Percentiles rank a stretch among this genome's conserved stretches.
These are phyloP conservation scores for Corythoichthys haematopterus DNA, from an alignment of 2,113 vertebrate species.

Conservation along the genomic window DNA sequence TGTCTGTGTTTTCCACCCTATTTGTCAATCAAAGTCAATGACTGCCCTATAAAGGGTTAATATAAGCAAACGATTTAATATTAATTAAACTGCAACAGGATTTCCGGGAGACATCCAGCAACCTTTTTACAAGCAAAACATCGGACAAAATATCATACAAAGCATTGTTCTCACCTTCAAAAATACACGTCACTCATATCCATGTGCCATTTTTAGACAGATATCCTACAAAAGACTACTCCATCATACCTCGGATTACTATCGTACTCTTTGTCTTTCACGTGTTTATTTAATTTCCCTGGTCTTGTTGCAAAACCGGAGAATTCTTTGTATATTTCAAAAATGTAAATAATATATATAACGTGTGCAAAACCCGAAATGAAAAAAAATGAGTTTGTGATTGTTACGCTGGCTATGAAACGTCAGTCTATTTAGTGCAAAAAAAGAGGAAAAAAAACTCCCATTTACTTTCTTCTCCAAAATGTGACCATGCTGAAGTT, in stretches of 20 bases:
- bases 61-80: background rate
- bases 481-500: constrained; percentile 11
- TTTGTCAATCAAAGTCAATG: too few relatives aligned
- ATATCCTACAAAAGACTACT: constrained; percentile 3
- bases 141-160: background rate
- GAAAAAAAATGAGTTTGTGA: constrained; percentile 44
- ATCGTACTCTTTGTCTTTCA: constrained; percentile 62
- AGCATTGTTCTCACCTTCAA: background rate
- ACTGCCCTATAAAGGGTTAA: too few relatives aligned
- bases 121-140: too few relatives aligned
- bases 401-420: constrained; percentile 44
- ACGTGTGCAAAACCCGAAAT: constrained; percentile 45
- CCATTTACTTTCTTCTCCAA: constrained; percentile 14
- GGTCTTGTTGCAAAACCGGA: constrained; percentile 22
- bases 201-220: background rate
- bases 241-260: constrained; percentile 54
- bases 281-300: constrained; percentile 52
- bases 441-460: constrained; percentile 1
- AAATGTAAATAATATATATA: constrained; percentile 32
- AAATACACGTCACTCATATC: background rate
- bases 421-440: constrained; percentile 39
- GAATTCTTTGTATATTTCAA: constrained; percentile 41
- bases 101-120: constrained; percentile 38
- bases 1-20: too few relatives aligned
- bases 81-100: constrained; percentile 59